A percentile compares a stretch with the other conserved stretches of the same genome.
Evolutionary conservation across 2,113 vertebrate species (phyloP).

Genomic region (Lutjanus erythropterus): DNA sequence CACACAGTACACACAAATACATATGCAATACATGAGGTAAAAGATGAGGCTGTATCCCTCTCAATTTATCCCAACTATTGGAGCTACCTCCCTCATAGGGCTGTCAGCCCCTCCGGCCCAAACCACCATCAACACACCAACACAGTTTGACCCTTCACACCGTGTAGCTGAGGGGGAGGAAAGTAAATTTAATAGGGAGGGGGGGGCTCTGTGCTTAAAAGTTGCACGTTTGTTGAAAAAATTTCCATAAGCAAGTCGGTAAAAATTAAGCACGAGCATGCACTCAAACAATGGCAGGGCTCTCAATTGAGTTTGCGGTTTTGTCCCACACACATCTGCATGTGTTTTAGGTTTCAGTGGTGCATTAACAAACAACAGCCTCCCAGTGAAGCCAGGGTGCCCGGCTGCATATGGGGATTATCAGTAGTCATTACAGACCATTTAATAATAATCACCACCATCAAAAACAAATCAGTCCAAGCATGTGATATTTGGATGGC

Average conservation of each 20-base stretch:
- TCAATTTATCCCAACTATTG: constrained; percentile 27
- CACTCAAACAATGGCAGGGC: constrained; percentile 59
- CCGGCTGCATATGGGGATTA: constrained; percentile 73
- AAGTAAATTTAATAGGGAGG: constrained; percentile 49
- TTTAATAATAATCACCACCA: constrained; percentile 78
- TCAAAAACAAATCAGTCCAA: constrained; percentile 64
- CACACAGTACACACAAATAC: constrained; percentile 43
- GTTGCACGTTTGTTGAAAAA: constrained; percentile 44
- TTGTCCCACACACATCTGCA: constrained; percentile 77
- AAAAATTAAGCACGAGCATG: constrained; percentile 53
- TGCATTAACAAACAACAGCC: constrained; percentile 77
- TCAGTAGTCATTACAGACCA: constrained; percentile 75
- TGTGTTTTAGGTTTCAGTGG: constrained; percentile 77
- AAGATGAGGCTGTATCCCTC: constrained; percentile 58
- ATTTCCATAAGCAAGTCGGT: constrained; percentile 55
- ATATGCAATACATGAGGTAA: constrained; percentile 57
- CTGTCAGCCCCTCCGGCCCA: constrained; percentile 38
- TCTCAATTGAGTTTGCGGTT: constrained; percentile 67
- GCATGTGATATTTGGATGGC: constrained; percentile 58
- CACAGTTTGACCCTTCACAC: constrained; percentile 63
- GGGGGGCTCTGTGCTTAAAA: constrained; percentile 30
- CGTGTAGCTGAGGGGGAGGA: constrained; percentile 34
- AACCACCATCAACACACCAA: constrained; percentile 61
- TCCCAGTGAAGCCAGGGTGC: constrained; percentile 55
- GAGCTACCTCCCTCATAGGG: constrained; percentile 52